These are phyloP conservation scores for Epinephelus awoara DNA, from an alignment of 2,797 vertebrate species.

Conservation along the genomic window DNA sequence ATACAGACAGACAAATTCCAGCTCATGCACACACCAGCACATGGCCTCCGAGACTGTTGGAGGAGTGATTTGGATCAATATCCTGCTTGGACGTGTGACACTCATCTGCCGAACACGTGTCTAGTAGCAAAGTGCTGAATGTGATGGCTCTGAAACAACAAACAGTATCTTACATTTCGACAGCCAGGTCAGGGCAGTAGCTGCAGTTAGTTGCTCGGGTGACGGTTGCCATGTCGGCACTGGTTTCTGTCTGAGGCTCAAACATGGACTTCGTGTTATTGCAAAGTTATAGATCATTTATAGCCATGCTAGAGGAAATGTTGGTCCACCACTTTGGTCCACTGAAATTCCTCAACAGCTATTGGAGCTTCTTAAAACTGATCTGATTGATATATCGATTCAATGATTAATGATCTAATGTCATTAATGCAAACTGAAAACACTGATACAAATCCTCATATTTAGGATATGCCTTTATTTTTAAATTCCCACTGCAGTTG, in stretches of 20 bases:
- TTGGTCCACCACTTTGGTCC: background rate
- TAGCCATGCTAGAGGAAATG: background rate
- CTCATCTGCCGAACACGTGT: slow-evolving; percentile 65
- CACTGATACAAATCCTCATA: too few relatives aligned
- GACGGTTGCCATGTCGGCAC: slow-evolving; percentile 66
- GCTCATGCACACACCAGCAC: slow-evolving; percentile 53
- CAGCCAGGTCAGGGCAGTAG: slow-evolving; percentile 16
- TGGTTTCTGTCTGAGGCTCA: slow-evolving; percentile 24
- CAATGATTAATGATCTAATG: too few relatives aligned
- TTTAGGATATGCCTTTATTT: too few relatives aligned
- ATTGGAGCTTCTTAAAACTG: too few relatives aligned
- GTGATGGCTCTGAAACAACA: slow-evolving; percentile 43
- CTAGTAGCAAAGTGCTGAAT: slow-evolving; percentile 27
- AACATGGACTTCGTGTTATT: slow-evolving; percentile 6
- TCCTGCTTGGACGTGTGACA: slow-evolving; percentile 40
- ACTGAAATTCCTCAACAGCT: too few relatives aligned
- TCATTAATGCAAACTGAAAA: too few relatives aligned
- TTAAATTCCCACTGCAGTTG: too few relatives aligned
- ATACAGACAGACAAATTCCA: slow-evolving; percentile 47
- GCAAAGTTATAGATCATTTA: slow-evolving; percentile 2
- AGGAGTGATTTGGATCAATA: slow-evolving; percentile 70
- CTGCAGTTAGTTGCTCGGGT: slow-evolving; percentile 14
- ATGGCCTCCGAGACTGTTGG: slow-evolving; percentile 49
- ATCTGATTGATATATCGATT: too few relatives aligned
- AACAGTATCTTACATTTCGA: slow-evolving; percentile 16